Conservation (phyloP, 2,888 invertebrate species). For the Timandra comae region DNA sequence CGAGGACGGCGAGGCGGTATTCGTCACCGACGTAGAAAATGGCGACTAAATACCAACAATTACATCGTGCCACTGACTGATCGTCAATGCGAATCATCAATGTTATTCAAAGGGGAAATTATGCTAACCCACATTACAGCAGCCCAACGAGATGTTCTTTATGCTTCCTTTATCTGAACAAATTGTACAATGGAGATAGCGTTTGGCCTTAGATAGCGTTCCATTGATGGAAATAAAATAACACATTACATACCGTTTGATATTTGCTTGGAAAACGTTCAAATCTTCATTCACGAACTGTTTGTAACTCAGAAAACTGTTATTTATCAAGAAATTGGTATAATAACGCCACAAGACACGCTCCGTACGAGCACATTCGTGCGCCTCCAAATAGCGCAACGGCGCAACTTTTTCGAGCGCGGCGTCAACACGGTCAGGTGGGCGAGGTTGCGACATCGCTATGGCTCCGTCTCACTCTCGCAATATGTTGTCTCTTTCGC, state of each 20-base stretch:
- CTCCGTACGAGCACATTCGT: constrained; percentile 66
- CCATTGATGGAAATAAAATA: constrained; percentile 27
- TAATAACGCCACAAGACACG: constrained; percentile 64
- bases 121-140: constrained; percentile 29
- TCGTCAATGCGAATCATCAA: constrained; percentile 44
- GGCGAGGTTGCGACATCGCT: constrained; percentile 76
- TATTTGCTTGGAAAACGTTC: constrained; percentile 25
- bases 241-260: constrained; percentile 48
- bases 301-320: constrained; percentile 45
- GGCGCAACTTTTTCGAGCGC: constrained; percentile 76
- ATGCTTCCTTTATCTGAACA: constrained; percentile 36
- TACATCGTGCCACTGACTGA: constrained; percentile 50
- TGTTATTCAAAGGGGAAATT: constrained; percentile 36
- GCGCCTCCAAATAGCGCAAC: constrained; percentile 76
- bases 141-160: constrained; percentile 35
- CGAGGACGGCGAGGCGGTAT: constrained; percentile 68
- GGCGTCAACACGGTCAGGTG: constrained; percentile 77
- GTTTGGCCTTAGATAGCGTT: constrained; percentile 30
- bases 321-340: constrained; percentile 50
- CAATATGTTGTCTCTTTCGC: constrained; percentile 47
- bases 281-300: constrained; percentile 36
- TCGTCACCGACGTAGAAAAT: constrained; percentile 76
- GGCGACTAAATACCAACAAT: constrained; percentile 76
- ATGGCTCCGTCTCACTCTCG: constrained; percentile 50
- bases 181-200: constrained; percentile 43